Evolutionary conservation across 2,797 vertebrate species (phyloP), one percentile per base, ranked within the genome.

Genomic region (Gallirallus australis): DNA sequence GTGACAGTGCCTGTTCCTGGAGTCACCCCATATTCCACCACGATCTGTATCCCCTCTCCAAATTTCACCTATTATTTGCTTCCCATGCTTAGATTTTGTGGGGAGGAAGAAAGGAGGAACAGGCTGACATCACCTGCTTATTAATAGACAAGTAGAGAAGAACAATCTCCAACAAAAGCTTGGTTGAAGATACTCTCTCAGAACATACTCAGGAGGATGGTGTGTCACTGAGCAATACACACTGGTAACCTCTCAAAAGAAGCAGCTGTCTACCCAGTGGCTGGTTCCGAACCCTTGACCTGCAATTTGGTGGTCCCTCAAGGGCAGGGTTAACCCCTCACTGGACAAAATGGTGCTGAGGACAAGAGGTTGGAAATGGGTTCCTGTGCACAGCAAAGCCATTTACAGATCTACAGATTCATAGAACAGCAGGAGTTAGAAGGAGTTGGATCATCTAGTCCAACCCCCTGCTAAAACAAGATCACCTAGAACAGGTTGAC

Each of bases 1-100:
- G 97, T 96, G 70, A 95, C 97, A 96, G 95, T 86, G 98, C 97
- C 97, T 92, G 93, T 91, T 94, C 82, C 97, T 54, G 90, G 97
- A 97, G 95, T 98, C 96, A 97, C 93, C 95, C 96, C n/a, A 56
- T 84, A 86, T 94, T 93, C 93, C 88, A 92, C 82, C 75, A 71
- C 57, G 42, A 94, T 91, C 96, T 95, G 94, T 89, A 95, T 96
- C 92, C 82, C 64, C 87, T 94, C 89, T 80, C 88, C 82, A 81
- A 86, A 82, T 87, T 79, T 90, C 82, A 91, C 89, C 95, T 85
- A 70, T 90, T 92, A 91, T 92, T 91, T 93, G 68, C 84, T 86
- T 82, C 75, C 57, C 96, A 92, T 93, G 89, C 84, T 59, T 78
- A 93, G 21, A 93, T 94, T 96, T 94, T 94, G 86, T 76, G 85